These are phyloP conservation scores for Prochilodus magdalenae DNA, from an alignment of 2,113 vertebrate genomes.

Conservation along the genomic window DNA sequence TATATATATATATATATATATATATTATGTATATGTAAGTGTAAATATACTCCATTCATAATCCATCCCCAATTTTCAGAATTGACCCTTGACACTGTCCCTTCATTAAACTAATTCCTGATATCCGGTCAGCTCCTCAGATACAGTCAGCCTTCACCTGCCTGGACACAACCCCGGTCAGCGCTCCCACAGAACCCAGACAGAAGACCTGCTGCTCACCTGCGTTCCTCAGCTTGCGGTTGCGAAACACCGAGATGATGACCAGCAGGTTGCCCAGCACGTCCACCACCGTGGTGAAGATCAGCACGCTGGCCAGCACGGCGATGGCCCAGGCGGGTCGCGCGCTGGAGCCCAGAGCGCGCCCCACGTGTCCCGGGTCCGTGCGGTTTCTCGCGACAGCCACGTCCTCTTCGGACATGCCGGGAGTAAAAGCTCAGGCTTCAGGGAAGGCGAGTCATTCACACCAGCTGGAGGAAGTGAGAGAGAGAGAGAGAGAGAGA, in stretches of 20 bases:
- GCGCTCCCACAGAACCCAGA: too few species aligned
- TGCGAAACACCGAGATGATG: slow-evolving; percentile 86
- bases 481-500: neutral
- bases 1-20: too few species aligned
- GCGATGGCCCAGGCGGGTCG: slow-evolving; percentile 83
- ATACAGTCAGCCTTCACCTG: too few species aligned
- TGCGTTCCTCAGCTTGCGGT: slow-evolving; percentile 87
- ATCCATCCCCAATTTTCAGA: too few species aligned
- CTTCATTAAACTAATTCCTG: too few species aligned
- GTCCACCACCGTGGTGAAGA: slow-evolving; percentile 89
- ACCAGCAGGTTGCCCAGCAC: slow-evolving; percentile 87
- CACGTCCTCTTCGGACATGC: slow-evolving; percentile 82
- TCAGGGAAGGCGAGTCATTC: slow-evolving; percentile 5
- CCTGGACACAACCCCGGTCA: neutral
- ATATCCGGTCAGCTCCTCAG: too few species aligned
- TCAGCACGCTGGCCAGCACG: slow-evolving; percentile 82
- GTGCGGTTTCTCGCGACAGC: slow-evolving; percentile 80
- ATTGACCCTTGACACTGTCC: too few species aligned
- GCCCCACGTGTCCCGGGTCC: slow-evolving; percentile 69
- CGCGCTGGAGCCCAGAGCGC: slow-evolving; percentile 57
- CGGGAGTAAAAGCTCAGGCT: slow-evolving; percentile 47
- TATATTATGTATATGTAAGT: too few species aligned
- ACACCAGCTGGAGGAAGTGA: slow-evolving; percentile 6
- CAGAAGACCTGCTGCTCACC: slow-evolving; percentile 73
- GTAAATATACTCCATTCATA: too few species aligned